Percentiles rank a stretch among this genome's conserved stretches.
phyloP scores from a whole-genome alignment of 2,113 vertebrate genomes.

The Elgaria multicarinata region DNA sequence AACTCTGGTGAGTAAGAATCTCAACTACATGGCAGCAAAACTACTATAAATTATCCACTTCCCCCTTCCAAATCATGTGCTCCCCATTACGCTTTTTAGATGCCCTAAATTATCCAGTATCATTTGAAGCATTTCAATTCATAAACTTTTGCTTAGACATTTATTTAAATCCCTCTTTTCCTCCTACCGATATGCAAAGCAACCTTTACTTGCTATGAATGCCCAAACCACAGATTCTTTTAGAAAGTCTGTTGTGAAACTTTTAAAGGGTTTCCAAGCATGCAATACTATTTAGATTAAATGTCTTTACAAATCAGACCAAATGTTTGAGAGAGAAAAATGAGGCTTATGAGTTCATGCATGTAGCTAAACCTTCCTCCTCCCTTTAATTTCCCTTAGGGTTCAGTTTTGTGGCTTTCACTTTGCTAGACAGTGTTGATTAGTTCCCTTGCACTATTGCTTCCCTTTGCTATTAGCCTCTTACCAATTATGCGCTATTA shows the following conservation, averaged over 20 bases:
- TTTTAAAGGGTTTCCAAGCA: neutral
- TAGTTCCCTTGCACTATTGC: neutral
- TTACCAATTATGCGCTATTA: constrained; percentile 54
- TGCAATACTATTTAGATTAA: neutral
- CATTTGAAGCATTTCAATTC: constrained; percentile 46
- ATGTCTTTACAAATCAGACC: neutral
- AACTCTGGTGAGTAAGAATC: neutral
- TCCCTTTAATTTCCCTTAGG: neutral
- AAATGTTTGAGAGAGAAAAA: neutral
- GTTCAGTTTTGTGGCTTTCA: neutral
- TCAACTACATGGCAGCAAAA: neutral
- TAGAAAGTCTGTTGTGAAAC: constrained; percentile 24
- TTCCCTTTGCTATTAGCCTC: constrained; percentile 39
- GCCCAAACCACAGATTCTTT: constrained; percentile 36
- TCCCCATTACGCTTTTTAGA: too few species aligned
- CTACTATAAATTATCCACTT: neutral
- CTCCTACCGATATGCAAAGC: constrained; percentile 23
- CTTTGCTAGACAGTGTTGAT: rapidly evolving
- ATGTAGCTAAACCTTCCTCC: neutral
- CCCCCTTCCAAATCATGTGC: too few species aligned
- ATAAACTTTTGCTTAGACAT: constrained; percentile 37
- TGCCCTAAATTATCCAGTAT: constrained; percentile 21
- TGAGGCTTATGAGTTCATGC: constrained; percentile 27
- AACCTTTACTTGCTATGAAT: constrained; percentile 8
- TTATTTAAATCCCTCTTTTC: constrained; percentile 54